Evolutionary conservation across 2,797 vertebrate genomes (phyloP).

Genomic region (Coregonus sp.): DNA sequence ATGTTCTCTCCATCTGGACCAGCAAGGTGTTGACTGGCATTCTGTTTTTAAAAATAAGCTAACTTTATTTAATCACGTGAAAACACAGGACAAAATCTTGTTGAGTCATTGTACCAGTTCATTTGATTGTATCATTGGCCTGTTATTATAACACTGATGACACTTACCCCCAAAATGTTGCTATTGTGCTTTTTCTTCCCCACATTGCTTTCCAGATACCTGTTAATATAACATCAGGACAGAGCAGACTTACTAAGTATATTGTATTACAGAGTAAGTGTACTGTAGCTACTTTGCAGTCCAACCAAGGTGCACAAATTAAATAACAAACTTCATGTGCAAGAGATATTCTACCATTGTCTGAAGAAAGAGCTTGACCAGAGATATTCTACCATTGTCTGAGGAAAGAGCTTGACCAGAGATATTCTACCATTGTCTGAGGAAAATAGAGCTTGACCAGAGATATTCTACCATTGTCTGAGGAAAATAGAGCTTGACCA

Average conservation of each 20-base stretch:
- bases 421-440: too few species aligned
- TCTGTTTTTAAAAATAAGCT: constrained; percentile 14
- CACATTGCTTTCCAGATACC: constrained; percentile 62
- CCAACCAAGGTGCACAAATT: neutral
- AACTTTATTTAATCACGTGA: neutral
- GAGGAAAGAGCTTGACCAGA: neutral
- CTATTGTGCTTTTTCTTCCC: constrained; percentile 41
- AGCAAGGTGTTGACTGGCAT: constrained; percentile 4
- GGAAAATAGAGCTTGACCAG: constrained; percentile 39
- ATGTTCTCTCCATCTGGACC: constrained; percentile 45
- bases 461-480: neutral
- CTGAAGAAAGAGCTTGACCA: neutral
- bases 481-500: neutral
- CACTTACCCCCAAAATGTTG: constrained; percentile 44
- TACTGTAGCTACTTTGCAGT: neutral
- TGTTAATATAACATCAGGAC: constrained; percentile 33
- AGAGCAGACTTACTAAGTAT: neutral
- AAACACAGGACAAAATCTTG: neutral
- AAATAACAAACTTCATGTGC: neutral
- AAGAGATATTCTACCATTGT: neutral
- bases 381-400: too few species aligned
- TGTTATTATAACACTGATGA: neutral
- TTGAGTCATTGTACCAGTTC: neutral
- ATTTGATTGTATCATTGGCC: neutral
- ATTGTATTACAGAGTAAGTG: neutral